A percentile compares a stretch with the other conserved stretches of the same genome.
phyloP scores from a whole-genome alignment of 2,113 vertebrate species.

The Dasyprocta punctata region DNA sequence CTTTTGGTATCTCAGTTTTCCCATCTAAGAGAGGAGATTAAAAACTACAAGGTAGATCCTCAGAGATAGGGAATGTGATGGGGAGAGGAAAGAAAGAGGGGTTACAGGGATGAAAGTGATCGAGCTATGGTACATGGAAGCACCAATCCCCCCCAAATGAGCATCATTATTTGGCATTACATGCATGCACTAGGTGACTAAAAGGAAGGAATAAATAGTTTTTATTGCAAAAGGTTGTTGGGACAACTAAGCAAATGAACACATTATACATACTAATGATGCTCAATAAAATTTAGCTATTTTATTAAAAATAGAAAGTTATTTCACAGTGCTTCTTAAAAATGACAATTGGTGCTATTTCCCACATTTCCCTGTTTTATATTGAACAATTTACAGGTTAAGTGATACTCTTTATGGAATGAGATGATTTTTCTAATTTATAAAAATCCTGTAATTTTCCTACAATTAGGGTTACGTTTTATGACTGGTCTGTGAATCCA shows the following conservation, averaged over 20 bases:
- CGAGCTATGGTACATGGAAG: not conserved
- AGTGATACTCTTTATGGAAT: not conserved
- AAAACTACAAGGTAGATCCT: not conserved
- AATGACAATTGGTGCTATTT: conserved; percentile 22
- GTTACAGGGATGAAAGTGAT: not conserved
- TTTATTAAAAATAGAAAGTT: conserved; percentile 47
- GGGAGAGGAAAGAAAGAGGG: not conserved
- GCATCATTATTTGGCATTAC: not conserved
- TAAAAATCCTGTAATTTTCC: not conserved
- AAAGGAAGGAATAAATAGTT: not conserved
- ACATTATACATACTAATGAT: not conserved
- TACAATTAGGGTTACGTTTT: not conserved
- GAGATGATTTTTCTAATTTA: conserved; percentile 16
- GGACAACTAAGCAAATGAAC: conserved; percentile 33
- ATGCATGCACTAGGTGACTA: not conserved
- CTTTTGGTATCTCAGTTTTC: not conserved
- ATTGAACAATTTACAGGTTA: not conserved
- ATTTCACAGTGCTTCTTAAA: conserved; percentile 26
- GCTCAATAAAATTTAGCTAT: not conserved
- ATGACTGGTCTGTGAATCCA: conserved; percentile 48
- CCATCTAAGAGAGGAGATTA: not conserved
- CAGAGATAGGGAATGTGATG: not conserved
- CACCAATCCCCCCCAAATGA: not conserved
- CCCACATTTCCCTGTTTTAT: not conserved
- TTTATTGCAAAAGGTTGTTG: not conserved